Evolutionary conservation across 2,113 vertebrate genomes (phyloP), one percentile per base, ranked within the genome.

Genomic region (Cyrtonyx montezumae): DNA sequence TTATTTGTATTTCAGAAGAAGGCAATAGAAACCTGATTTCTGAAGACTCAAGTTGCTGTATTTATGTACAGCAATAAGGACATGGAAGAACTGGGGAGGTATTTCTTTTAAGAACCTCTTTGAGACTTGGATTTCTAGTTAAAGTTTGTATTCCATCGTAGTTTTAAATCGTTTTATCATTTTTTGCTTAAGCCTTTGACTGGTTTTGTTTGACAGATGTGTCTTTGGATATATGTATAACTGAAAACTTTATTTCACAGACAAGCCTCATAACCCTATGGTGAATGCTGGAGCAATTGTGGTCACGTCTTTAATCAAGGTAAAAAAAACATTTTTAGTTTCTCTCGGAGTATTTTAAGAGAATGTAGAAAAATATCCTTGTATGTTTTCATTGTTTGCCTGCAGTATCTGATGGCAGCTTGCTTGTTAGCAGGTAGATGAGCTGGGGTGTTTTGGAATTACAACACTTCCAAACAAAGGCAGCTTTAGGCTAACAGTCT

Each of bases 201-300:
- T 67, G 21, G 7, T 62, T 94, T 88, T 84, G 40, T 87, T 68
- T 96, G 45, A 25, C 26, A 17, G 4, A 45, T 3, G 4, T 59
- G 15, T 84, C 13, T 76, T 74, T 11, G 18, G 25, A n/a, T 83
- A 2, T 59, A 3, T 46, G 73, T 83, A 21, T 91, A 88, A 90
- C 18, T 70, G 28, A 79, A 87, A 93, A 61, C 43, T 78, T 65
- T 82, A 43, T 97, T 97, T 97, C 90, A 55, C 98, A 99, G 99
- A 99, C 96, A 99, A 98, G 95, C 99, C 99, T 61, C 99, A 99
- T 96, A 99, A 99, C 96, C 99, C 99, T 94, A 99, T 99, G 99
- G 99, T 99, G 91, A 99, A 99, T 84, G 99, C 99, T 77, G 99
- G 99, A 68, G 99, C 99, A 67, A 99, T 99, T 96, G 99, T 99